Conservation (phyloP, 2,797 vertebrate species). For the Anguilla obscura region DNA sequence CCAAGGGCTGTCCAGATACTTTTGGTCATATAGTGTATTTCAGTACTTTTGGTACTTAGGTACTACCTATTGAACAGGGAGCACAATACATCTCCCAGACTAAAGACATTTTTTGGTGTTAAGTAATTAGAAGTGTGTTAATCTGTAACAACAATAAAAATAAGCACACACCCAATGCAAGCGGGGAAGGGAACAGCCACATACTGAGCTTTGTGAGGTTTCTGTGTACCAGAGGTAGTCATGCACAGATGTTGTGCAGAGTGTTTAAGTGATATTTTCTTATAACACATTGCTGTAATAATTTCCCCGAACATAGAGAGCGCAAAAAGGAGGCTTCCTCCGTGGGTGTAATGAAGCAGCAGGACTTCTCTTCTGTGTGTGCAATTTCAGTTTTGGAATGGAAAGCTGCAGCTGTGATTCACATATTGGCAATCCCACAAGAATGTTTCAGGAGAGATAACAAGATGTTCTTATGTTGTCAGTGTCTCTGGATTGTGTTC, state of each 20-base stretch:
- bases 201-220: background rate
- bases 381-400: conserved; percentile 35
- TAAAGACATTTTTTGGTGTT: background rate
- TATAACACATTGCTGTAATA: background rate
- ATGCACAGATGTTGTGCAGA: background rate
- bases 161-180: background rate
- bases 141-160: background rate
- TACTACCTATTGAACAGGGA: too few species aligned
- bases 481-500: conserved; percentile 20
- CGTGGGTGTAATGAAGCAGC: background rate
- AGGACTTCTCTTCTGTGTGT: conserved; percentile 15
- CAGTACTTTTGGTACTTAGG: too few species aligned
- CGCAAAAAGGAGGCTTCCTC: background rate
- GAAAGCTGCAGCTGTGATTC: conserved; percentile 34
- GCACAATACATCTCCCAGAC: too few species aligned
- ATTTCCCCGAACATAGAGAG: background rate
- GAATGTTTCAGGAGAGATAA: conserved; percentile 34
- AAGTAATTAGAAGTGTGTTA: background rate
- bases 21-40: too few species aligned
- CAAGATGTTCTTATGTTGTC: conserved; percentile 38
- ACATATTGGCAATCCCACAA: conserved; percentile 38
- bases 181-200: background rate
- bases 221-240: background rate
- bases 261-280: background rate
- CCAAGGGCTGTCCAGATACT: too few species aligned